A percentile compares a stretch with the other conserved stretches of the same genome.
These are phyloP conservation scores for Heliocidaris erythrogramma DNA, from an alignment of 35 echinoderm and acorn worm genomes.

Conservation along the genomic window DNA sequence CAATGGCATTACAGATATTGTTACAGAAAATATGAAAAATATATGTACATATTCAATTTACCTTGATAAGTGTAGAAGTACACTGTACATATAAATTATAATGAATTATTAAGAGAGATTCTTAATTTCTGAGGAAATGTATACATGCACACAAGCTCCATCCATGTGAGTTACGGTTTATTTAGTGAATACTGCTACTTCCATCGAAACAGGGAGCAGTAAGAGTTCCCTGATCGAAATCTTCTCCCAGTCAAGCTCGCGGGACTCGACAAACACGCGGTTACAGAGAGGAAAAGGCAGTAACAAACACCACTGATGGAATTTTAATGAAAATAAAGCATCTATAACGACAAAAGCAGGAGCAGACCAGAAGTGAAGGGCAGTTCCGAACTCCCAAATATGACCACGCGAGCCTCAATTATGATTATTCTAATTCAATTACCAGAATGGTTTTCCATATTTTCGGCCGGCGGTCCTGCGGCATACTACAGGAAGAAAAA, in stretches of 20 bases:
- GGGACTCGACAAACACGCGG: background rate
- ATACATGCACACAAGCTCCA: too few relatives aligned
- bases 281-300: background rate
- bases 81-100: too few relatives aligned
- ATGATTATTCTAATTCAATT: background rate
- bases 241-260: background rate
- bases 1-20: too few relatives aligned
- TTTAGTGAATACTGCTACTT: too few relatives aligned
- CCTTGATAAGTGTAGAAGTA: too few relatives aligned
- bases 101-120: too few relatives aligned
- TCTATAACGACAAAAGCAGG: constrained; percentile 2
- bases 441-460: background rate
- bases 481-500: background rate
- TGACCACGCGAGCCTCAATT: background rate
- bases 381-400: background rate
- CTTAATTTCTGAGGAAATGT: too few relatives aligned
- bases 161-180: too few relatives aligned
- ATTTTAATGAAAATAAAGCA: background rate
- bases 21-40: too few relatives aligned
- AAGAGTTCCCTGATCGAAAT: too few relatives aligned
- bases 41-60: too few relatives aligned
- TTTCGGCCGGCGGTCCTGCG: background rate
- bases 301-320: background rate
- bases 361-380: background rate
- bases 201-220: too few relatives aligned